Conservation (phyloP, 2,888 invertebrate species). For the Caenorhabditis sp. region DNA sequence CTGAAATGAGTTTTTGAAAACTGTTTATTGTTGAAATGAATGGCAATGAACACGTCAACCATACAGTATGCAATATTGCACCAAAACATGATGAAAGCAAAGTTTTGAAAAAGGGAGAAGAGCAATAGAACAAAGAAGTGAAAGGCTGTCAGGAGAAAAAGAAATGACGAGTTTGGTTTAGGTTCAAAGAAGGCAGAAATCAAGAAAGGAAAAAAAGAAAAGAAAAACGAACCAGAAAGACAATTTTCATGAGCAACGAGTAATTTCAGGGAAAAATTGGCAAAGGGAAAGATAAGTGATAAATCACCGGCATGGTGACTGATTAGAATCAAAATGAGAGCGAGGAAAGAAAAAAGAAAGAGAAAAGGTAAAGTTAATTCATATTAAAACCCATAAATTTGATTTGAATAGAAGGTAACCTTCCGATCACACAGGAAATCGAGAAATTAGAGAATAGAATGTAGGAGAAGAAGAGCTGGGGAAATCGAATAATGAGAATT, state of each 20-base stretch:
- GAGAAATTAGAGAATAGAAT: constrained; percentile 27
- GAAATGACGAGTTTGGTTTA: no score
- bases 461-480: no score
- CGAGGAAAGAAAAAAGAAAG: not conserved
- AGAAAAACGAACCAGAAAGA: constrained; percentile 8
- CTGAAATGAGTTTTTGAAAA: not conserved
- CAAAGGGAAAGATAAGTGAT: constrained; percentile 31
- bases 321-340: constrained; percentile 52
- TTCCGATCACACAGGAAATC: constrained; percentile 44
- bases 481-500: constrained; percentile 36
- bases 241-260: constrained; percentile 48
- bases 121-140: constrained; percentile 13
- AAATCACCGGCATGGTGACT: constrained; percentile 57
- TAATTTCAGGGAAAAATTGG: constrained; percentile 30
- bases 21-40: not conserved
- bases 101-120: constrained; percentile 16
- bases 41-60: constrained; percentile 7
- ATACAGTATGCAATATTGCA: not conserved
- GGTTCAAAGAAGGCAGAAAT: constrained; percentile 23
- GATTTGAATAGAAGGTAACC: constrained; percentile 22
- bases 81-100: constrained; percentile 1
- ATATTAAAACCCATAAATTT: constrained; percentile 51
- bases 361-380: no score
- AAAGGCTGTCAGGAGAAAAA: constrained; percentile 5
- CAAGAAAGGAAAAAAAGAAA: no score